Base-by-base conservation (phyloP, 1,140 invertebrate species). In the Atta texana region DNA sequence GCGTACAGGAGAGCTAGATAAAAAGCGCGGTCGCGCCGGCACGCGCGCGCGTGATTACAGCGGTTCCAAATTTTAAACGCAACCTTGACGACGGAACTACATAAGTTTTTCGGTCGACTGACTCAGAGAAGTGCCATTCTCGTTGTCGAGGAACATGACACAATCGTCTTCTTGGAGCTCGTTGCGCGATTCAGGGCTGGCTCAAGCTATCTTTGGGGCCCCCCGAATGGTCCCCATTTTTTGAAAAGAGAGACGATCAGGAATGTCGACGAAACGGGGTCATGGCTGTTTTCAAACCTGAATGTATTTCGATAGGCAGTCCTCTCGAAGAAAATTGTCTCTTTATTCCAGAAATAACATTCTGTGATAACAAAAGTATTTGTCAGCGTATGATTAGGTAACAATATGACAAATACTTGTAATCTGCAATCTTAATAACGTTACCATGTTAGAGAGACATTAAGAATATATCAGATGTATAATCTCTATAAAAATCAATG, bases 41-140 rank as follows among this genome's bases (percentile, higher is more conserved):
- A n/a, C 18, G 61, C 44, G 34, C 24, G 59, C n/a, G 77, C 31
- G 55, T 49, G 80, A 74, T 24, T 71, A 63, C 80, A 51, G 39
- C 69, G 69, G 12, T 61, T 84, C 80, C 24, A 84, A 84, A 84
- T 75, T 75, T 75, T 55, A 39, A 51, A 74, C 63, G 44, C 80
- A 75, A 84, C 69, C 80, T 84, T 84, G 80, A 74, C 55, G 69
- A 21, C 77, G 18, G 12, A 49, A 24, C 66, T 24, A 72, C 31
- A 31, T 24, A n/a, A 81, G 80, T 75, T 84, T 84, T 84, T 84
- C 55, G 80, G 80, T 84, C 69, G 34, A 57, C 80, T 84, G 80
- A 84, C 55, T 74, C 39, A 75, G 80, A 84, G 31, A 80, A 18
- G 4, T 49, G 55, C 69, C n/a, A 55, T 74, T 69, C 78, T 71